Conservation (phyloP, 2,797 vertebrate genomes). For the Betta splendens region DNA sequence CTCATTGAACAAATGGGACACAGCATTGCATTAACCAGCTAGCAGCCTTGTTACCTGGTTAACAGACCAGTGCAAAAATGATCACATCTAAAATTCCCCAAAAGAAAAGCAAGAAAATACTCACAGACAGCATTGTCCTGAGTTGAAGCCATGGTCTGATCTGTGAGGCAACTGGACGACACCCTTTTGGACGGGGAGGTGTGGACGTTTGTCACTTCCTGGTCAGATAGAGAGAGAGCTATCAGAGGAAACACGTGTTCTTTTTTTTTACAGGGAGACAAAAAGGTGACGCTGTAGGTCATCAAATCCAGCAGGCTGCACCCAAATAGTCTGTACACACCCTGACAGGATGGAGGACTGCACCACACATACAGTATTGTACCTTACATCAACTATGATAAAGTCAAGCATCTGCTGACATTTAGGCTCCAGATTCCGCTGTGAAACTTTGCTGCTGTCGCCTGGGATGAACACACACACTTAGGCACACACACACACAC, state of each 20-base stretch:
- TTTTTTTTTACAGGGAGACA: conserved; percentile 19
- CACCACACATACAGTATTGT: neutral
- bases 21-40: conserved; percentile 42
- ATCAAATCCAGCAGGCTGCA: conserved; percentile 24
- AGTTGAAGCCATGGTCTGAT: conserved; percentile 51
- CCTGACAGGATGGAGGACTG: neutral
- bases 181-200: conserved; percentile 37
- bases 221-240: conserved; percentile 37
- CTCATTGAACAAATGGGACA: conserved; percentile 55
- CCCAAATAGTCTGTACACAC: neutral
- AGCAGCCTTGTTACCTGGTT: conserved; percentile 10
- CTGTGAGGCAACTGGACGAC: conserved; percentile 22
- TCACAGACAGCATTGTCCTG: conserved; percentile 53
- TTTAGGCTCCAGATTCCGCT: conserved; percentile 20
- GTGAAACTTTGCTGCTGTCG: conserved; percentile 26
- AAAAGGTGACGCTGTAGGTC: conserved; percentile 34
- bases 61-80: conserved; percentile 34
- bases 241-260: conserved; percentile 65
- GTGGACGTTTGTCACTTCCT: conserved; percentile 62
- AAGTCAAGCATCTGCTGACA: conserved; percentile 15
- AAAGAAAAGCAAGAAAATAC: conserved; percentile 37
- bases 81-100: conserved; percentile 12
- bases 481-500: conserved; percentile 15
- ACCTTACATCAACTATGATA: conserved; percentile 30
- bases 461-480: conserved; percentile 10